Evolutionary conservation across 2,113 vertebrate genomes (phyloP), one percentile per base, ranked within the genome.

Genomic region (Ceratotherium simum): DNA sequence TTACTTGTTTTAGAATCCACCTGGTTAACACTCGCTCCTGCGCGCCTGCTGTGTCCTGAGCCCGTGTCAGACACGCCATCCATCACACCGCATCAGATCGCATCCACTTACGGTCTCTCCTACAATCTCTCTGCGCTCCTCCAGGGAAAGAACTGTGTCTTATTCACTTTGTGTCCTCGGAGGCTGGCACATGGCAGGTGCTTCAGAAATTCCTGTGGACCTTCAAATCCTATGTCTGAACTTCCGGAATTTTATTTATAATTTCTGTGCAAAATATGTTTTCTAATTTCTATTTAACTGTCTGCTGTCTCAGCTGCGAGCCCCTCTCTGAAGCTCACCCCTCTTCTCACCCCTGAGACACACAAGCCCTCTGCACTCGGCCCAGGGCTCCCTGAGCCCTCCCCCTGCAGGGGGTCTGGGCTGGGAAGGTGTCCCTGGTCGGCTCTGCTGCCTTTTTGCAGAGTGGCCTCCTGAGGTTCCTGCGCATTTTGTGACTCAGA

Each of bases 51-150:
- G 51, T 14, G 13, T 54, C 14, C 51, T 6, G 8, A 0, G 6
- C 67, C 14, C 4, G 14, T 29, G 2, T 1, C 20, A 36, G 69
- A 18, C n/a, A 1, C 1, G 12, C 70, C 36, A 1, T 7, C 0
- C 2, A 0, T 20, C 36, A 31, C 12, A 0, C 46, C 9, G 27
- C 23, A 6, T 14, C 42, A 0, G 1, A 9, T 5, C 17, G 14
- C 21, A 0, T 46, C 76, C 18, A 33, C 23, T 17, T 20, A 2
- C 0, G 1, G 11, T 33, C 70, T 42, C 39, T 31, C 21, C 36
- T 10, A 0, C 17, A 14, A 0, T 65, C 9, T 23, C 17, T 56
- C 73, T 16, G 23, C 9, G 14, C 20, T 58, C 46, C 36, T 29
- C 4, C 33, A n/a, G 58, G 65, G 82, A 62, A 3, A 54, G 86